Conservation (phyloP, 2,797 vertebrate genomes). For the Bucorvus abyssinicus region DNA sequence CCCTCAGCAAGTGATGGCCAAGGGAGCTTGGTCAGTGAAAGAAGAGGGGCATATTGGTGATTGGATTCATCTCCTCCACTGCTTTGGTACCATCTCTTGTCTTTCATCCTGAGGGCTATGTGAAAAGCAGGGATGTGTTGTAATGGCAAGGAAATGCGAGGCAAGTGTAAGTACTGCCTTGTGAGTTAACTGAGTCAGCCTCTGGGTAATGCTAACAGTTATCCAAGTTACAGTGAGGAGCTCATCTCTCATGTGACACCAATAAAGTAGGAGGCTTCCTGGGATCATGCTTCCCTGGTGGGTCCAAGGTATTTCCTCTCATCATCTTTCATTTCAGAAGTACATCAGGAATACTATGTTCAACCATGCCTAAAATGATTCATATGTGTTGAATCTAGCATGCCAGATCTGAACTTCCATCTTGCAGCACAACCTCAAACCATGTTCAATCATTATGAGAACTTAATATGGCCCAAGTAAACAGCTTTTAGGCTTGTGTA, state of each 20-base stretch:
- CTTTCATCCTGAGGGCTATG: background rate
- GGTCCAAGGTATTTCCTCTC: background rate
- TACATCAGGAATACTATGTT: background rate
- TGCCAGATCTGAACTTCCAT: background rate
- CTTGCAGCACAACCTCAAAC: background rate
- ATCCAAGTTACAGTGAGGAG: background rate
- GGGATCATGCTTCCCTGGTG: background rate
- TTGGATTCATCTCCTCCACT: background rate
- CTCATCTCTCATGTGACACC: background rate
- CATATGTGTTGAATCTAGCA: background rate
- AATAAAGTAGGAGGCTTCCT: background rate
- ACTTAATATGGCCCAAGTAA: background rate
- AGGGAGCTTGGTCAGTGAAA: background rate
- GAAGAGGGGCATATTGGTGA: background rate
- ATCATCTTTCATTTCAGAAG: background rate
- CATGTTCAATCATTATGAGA: background rate
- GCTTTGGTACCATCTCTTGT: background rate
- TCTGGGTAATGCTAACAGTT: background rate
- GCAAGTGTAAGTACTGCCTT: background rate
- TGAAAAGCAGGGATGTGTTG: background rate
- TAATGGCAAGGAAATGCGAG: background rate
- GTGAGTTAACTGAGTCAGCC: background rate
- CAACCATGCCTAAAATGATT: background rate
- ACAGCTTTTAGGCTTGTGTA: background rate
- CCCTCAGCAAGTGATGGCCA: background rate